Conservation (phyloP, 2,888 invertebrate species). For the Daptonema setosum region DNA sequence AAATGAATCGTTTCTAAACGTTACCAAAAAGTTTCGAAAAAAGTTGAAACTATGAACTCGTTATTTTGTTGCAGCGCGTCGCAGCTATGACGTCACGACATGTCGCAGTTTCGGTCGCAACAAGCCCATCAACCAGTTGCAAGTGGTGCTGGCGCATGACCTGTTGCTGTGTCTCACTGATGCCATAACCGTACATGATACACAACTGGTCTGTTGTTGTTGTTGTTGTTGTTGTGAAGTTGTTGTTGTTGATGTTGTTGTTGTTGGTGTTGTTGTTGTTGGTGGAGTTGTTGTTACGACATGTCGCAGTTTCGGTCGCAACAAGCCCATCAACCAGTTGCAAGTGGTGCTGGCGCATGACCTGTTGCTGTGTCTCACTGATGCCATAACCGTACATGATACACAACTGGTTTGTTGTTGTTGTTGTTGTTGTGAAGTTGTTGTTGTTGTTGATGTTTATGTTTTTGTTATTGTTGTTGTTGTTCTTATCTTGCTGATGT, state of each 20-base stretch:
- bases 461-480: too few species aligned
- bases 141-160: neutral
- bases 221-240: neutral
- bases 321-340: neutral
- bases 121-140: neutral
- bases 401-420: slow-evolving; percentile 2
- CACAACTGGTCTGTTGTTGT: slow-evolving; percentile 3
- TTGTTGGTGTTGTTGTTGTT: too few species aligned
- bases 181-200: slow-evolving; percentile 35
- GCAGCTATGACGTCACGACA: neutral
- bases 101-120: neutral
- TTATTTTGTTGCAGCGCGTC: neutral
- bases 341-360: neutral
- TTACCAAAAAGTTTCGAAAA: too few species aligned
- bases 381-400: slow-evolving; percentile 38
- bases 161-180: slow-evolving; percentile 31
- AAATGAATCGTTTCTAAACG: too few species aligned
- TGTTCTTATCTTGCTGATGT: too few species aligned
- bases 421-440: too few species aligned
- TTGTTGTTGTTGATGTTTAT: too few species aligned
- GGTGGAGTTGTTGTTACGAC: too few species aligned
- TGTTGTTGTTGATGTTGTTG: too few species aligned
- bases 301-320: neutral
- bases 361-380: slow-evolving; percentile 24
- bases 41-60: neutral